Evolutionary conservation across 2,113 vertebrate species (phyloP), one percentile per base, ranked within the genome.

Genomic region (Lagopus leucura): DNA sequence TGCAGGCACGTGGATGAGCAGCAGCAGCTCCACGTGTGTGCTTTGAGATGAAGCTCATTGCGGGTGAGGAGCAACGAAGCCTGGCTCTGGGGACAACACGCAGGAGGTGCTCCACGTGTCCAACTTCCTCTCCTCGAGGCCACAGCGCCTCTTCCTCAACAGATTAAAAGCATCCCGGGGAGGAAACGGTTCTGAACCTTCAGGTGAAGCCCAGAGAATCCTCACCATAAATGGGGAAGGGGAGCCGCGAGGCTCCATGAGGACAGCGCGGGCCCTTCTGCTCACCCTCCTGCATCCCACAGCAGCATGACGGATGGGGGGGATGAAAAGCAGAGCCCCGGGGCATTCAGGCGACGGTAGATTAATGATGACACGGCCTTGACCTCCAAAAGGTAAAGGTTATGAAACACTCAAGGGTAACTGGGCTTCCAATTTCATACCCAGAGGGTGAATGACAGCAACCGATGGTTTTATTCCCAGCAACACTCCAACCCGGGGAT

Each of bases 311-410:
- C 90, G 88, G 78, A 95, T 86, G 82, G 82, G 47, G 47, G 36
- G 94, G 95, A 97, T 96, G 90, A 96, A 97, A 97, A 97, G 86
- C 87, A 97, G 95, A 94, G 94, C 91, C 95, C 94, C 27, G 34
- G 65, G 95, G 96, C 90, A 91, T 93, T 94, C 70, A 92, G 93
- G 96, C 70, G 13, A 93, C 13, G 58, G 89, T 30, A 96, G 95
- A 97, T 97, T 97, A 97, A 96, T 97, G 95, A 96, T 67, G 88
- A 95, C 92, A 92, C 22, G 90, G 95, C 95, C 96, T 97, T 97
- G 96, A 97, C 96, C 97, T 96, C 94, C 92, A 32, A 94, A 88
- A 97, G 94, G 96, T 96, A 96, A 95, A 96, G 96, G 96, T 95
- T 95, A 97, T 69, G 87, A 79, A 97, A 95, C 90, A 89, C 95